These are phyloP conservation scores for Petromus typicus DNA, from an alignment of 2,113 vertebrate genomes.

Conservation along the genomic window DNA sequence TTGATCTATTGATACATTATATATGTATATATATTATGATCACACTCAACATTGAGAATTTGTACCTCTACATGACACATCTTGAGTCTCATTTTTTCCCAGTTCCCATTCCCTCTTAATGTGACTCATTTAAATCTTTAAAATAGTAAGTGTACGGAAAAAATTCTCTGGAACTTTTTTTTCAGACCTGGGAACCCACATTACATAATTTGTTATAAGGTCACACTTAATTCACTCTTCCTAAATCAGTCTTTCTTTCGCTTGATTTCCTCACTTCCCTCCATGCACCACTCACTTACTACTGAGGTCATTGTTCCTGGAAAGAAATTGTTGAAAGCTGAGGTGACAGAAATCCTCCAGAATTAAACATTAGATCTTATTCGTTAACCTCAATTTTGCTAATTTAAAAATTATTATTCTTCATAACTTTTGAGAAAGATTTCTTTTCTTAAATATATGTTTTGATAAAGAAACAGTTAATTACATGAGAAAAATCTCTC, in stretches of 20 bases:
- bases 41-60: no score
- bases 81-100: no score
- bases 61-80: no score
- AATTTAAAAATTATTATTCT: conserved; percentile 51
- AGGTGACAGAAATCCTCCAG: neutral
- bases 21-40: no score
- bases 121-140: neutral
- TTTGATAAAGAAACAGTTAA: conserved; percentile 24
- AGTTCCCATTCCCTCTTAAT: neutral
- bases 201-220: conserved; percentile 13
- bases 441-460: conserved; percentile 45
- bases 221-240: neutral
- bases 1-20: no score
- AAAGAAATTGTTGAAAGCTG: conserved; percentile 29
- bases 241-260: neutral
- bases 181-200: neutral
- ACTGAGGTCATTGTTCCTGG: conserved; percentile 22
- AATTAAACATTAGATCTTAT: conserved; percentile 40
- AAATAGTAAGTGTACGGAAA: neutral
- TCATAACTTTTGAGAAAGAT: conserved; percentile 37
- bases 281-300: neutral
- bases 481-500: neutral
- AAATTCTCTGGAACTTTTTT: neutral
- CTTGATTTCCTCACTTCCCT: neutral
- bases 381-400: conserved; percentile 24